Base-by-base conservation (phyloP, 2,888 invertebrate species). In the Tinea semifulvella region DNA sequence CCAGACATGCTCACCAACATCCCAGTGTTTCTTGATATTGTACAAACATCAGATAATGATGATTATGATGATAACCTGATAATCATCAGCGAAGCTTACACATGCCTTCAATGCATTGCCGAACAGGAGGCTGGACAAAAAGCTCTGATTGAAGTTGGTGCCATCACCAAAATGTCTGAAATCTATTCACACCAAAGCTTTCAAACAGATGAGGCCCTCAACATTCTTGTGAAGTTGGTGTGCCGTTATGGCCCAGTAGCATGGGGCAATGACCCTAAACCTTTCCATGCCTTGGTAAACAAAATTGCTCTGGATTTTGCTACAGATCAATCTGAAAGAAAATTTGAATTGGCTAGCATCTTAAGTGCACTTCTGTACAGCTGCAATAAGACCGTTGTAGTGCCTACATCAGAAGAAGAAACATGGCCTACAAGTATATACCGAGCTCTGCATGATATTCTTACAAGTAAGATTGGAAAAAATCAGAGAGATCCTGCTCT, bases 401-500 rank as follows among this genome's bases (percentile, higher is more conserved):
- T 85, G 3, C 84, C 86, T 18, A 84, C 86, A 6, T 82, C 88
- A 2, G 69, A 84, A 31, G 89, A 88, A 38, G 92, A 92, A 70
- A 86, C 88, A 11, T 94, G 94, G 94, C 91, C 92, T 0, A 81
- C 84, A 50, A 90, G 90, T 63, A 84, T 95, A 49, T 89, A 91
- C 65, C 91, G 90, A 72, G 94, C 91, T 1, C 77, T 95, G 13
- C 85, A 84, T 56, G 94, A 95, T 56, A 92, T 96, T 56, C 81
- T 96, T 5, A 88, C 89, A 48, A 94, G 93, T 55, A 93, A 92
- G 74, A 90, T 94, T 57, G 91, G 90, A 0, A 91, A 93, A 56
- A 88, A 88, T 52, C 96, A 96, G 71, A 84, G 96, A 53, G 94
- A 96, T 66, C 94, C 95, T 10, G 92, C 95, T 0, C 69, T 97